Evolutionary conservation across 2,888 invertebrate genomes (phyloP), one percentile per base, ranked within the genome.

Genomic region (Bombyx huttoni): DNA sequence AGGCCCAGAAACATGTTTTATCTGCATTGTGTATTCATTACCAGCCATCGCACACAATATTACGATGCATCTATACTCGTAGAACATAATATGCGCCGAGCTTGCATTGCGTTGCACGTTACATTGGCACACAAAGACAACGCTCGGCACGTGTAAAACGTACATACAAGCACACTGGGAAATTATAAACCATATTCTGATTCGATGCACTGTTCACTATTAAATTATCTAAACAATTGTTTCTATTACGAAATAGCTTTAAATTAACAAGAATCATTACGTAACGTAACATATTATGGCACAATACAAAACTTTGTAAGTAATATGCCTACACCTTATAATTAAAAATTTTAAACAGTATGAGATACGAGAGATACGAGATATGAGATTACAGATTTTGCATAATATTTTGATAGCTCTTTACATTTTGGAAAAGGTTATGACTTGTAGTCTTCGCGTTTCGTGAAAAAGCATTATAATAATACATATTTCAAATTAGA

Each of bases 81-180:
- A 10, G 40, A 12, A 8, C 7, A 40, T n/a, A n/a, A n/a, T 7
- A 12, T 40, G 40, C 12, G 3, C 12, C 7, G 40, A 40, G 40
- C 12, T 40, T 40, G 40, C 9, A 8, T 40, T 40, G 40, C 12
- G 40, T 24, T 24, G 24, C 8, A 8, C 12, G 12, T 7, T 40
- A 40, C 40, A 40, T 8, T 40, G 8, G 40, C 40, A 40, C 40
- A 40, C 40, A 10, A 12, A 40, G 8, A 40, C 40, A 40, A 40
- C 8, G 12, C 6, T 48, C 64, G 75, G 68, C 76, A 74, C 76
- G 76, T 76, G 75, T 75, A 76, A n/a, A 75, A 67, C 62, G 56
- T 67, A 57, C 58, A 58, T 59, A 64, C 58, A 49, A 55, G 62
- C 68, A 66, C 61, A 57, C 55, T 58, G 49, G 50, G 58, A 62